phyloP scores from a whole-genome alignment of 2,113 vertebrate genomes.

The Canis aureus region DNA sequence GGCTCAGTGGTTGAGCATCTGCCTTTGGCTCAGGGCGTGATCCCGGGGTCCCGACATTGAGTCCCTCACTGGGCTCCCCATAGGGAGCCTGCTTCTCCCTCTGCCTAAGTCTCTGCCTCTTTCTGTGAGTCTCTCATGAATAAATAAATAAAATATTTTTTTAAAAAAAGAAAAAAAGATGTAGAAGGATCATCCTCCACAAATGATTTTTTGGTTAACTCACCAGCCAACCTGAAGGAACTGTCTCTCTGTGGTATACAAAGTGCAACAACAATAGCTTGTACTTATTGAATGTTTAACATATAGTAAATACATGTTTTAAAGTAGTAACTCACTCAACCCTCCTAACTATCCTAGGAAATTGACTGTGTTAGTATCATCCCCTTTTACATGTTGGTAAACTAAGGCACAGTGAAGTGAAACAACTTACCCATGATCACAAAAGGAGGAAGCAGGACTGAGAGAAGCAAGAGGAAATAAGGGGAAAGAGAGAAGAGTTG shows the following conservation, averaged over 20 bases:
- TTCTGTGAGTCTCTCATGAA: too few species aligned
- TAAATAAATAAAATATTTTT: too few species aligned
- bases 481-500: neutral
- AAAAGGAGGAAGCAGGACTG: neutral
- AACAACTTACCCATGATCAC: neutral
- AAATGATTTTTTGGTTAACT: neutral
- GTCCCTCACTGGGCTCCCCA: too few species aligned
- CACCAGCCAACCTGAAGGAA: neutral
- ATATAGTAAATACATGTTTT: neutral
- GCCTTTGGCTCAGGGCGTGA: too few species aligned
- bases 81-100: too few species aligned
- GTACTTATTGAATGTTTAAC: neutral
- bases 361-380: neutral
- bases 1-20: too few species aligned
- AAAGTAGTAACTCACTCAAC: neutral
- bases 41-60: too few species aligned
- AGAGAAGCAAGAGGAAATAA: neutral
- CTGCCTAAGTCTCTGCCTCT: too few species aligned
- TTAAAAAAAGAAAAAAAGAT: neutral
- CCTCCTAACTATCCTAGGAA: neutral
- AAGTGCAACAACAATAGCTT: neutral
- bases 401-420: neutral
- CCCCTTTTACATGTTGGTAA: neutral
- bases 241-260: neutral
- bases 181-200: neutral